Evolutionary conservation across 2,888 invertebrate genomes (phyloP), one percentile per base, ranked within the genome.

Genomic region (Aphodius granarius): DNA sequence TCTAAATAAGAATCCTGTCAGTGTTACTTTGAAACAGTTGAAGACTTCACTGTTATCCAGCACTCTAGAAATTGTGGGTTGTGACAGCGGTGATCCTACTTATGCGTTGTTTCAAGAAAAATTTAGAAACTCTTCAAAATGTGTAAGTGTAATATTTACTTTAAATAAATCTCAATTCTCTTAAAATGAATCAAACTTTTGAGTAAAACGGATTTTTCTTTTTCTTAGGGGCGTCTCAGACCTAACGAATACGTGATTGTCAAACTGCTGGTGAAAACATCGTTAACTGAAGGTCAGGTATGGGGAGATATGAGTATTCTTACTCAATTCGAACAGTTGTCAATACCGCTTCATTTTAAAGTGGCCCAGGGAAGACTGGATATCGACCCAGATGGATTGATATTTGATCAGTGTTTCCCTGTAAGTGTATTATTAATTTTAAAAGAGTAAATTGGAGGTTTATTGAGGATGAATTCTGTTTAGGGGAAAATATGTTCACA

Each of bases 331-430:
- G 93, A 94, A 83, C 88, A 90, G 80, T 89, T 94, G 72, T 91
- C 90, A 73, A 89, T 94, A 75, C 92, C 93, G n/a, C 91, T 95
- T 75, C 90, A 91, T 79, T 93, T 95, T 85, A 89, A 91, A 81
- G 92, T 94, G n/a, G 92, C 94, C 0, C 90, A 92, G 81, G 95
- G 95, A 23, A 91, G 91, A 83, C 88, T 95, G 77, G 90, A 92
- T 86, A 90, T 93, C 74, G 90, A 91, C 78, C 92, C 92, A 76
- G 91, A 91, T 81, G 89, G 91, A 82, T 87, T 95, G 43, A 89
- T 92, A 72, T 94, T 95, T 85, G 91, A 92, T 79, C 92, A 94
- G 85, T 94, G 94, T 83, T 96, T 95, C 89, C 96, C 95, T 78
- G 94, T 94, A 88, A 91, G 91, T 89, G 78, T 74, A 20, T 68